Conservation (phyloP, 2,797 vertebrate genomes). For the Lepilemur septentrionalis region DNA sequence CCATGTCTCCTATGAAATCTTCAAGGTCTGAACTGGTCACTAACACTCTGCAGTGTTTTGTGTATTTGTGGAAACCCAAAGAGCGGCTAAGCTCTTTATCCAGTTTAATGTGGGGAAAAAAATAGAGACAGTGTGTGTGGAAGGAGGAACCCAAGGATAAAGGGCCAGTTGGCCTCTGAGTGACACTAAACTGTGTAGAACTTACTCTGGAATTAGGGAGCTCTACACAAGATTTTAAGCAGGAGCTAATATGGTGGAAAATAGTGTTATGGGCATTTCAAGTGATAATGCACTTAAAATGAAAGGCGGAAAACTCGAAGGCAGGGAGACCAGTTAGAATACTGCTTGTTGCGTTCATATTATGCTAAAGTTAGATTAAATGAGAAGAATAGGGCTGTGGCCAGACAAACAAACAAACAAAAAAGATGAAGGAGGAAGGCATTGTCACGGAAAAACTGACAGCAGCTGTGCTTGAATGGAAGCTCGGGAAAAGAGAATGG, state of each 20-base stretch:
- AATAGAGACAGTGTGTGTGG: not conserved
- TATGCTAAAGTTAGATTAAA: not conserved
- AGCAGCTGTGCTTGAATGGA: not conserved
- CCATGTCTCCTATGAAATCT: fast-evolving
- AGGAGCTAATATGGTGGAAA: not conserved
- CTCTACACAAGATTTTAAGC: not conserved
- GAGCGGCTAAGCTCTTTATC: not conserved
- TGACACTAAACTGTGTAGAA: not conserved
- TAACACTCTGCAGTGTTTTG: not conserved
- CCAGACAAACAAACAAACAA: not conserved
- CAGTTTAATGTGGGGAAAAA: not conserved
- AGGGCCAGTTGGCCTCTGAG: not conserved
- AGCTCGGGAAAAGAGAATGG: not conserved
- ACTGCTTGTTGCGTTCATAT: not conserved
- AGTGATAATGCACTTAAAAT: not conserved
- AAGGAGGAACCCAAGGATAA: not conserved
- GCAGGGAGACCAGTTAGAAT: not conserved
- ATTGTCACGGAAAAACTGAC: not conserved
- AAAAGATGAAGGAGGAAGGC: not conserved
- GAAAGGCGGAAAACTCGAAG: not conserved
- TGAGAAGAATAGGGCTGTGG: not conserved
- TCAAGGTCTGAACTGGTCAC: not conserved
- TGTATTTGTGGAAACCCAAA: not conserved
- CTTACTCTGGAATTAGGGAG: not conserved
- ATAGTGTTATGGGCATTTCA: not conserved